Conservation (phyloP, 2,888 invertebrate species). For the Merodon equestris region DNA sequence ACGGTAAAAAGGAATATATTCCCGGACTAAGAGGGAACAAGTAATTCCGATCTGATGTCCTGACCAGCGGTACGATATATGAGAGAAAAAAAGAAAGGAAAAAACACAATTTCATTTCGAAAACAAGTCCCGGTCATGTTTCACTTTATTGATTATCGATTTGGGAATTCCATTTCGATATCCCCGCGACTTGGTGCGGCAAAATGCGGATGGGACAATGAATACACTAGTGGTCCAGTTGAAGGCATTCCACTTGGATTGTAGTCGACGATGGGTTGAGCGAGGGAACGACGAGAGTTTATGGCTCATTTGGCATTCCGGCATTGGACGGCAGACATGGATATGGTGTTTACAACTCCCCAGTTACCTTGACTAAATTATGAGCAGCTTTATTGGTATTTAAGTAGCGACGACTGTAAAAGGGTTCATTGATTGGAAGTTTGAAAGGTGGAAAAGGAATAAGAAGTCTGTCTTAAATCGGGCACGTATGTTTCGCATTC, state of each 20-base stretch:
- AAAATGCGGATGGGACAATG: conserved; percentile 38
- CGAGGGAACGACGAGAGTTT: conserved; percentile 46
- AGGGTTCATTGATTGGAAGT: conserved; percentile 31
- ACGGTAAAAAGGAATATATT: conserved; percentile 52
- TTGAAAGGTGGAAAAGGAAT: conserved; percentile 1
- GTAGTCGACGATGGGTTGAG: neutral
- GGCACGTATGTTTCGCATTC: no score
- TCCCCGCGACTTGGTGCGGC: conserved; percentile 44
- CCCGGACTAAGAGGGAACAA: conserved; percentile 4
- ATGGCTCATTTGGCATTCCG: conserved; percentile 61
- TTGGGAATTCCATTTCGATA: conserved; percentile 74
- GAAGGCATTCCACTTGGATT: neutral
- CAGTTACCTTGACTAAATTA: conserved; percentile 57
- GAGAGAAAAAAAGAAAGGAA: neutral
- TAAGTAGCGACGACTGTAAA: neutral
- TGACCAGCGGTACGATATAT: no score
- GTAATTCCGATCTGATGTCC: conserved; percentile 53
- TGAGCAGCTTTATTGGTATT: conserved; percentile 21
- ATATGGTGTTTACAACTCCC: conserved; percentile 63
- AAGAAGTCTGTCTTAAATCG: no score
- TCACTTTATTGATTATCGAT: conserved; percentile 78
- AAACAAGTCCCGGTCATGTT: conserved; percentile 68
- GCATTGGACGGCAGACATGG: conserved; percentile 52
- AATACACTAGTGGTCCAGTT: conserved; percentile 55
- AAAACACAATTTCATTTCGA: conserved; percentile 54